Percentiles rank a stretch among this genome's conserved stretches.
These are phyloP conservation scores for Drosophila willistoni DNA, from an alignment of 1,140 invertebrate genomes.

Conservation along the genomic window DNA sequence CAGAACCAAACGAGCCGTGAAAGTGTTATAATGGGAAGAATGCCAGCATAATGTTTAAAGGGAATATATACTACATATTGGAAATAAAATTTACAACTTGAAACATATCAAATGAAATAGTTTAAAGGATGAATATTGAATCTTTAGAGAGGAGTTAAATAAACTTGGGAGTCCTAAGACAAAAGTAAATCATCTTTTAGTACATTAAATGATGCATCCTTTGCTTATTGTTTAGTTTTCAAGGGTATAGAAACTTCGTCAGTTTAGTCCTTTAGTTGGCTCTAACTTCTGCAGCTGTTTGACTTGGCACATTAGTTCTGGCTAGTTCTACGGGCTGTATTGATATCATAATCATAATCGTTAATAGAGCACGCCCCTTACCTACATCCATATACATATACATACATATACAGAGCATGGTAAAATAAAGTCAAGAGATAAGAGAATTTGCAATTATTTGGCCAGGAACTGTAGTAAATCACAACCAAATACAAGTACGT, in stretches of 20 bases:
- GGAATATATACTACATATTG: not conserved
- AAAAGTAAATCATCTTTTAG: too few relatives aligned
- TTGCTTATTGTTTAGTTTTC: not conserved
- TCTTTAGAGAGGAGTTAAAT: too few relatives aligned
- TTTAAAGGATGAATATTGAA: too few relatives aligned
- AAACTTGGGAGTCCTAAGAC: too few relatives aligned
- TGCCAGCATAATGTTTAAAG: slow-evolving; percentile 12
- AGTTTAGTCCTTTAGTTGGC: not conserved
- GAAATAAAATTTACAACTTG: not conserved
- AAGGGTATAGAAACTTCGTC: not conserved
- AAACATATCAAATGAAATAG: too few relatives aligned
- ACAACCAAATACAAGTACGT: slow-evolving; percentile 49
- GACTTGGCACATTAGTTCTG: slow-evolving; percentile 52
- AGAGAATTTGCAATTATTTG: slow-evolving; percentile 25
- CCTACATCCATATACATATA: not conserved
- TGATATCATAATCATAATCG: slow-evolving; percentile 79
- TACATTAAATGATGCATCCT: too few relatives aligned
- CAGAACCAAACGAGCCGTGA: slow-evolving; percentile 74
- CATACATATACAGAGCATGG: slow-evolving; percentile 37
- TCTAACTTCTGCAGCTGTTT: slow-evolving; percentile 42
- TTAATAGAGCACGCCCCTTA: slow-evolving; percentile 70
- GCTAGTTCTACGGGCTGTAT: slow-evolving; percentile 23
- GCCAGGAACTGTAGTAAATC: slow-evolving; percentile 40
- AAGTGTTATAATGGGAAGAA: slow-evolving; percentile 76
- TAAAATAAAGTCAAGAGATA: not conserved